phyloP scores from a whole-genome alignment of 2,888 invertebrate species.

The Phorcus lineatus region DNA sequence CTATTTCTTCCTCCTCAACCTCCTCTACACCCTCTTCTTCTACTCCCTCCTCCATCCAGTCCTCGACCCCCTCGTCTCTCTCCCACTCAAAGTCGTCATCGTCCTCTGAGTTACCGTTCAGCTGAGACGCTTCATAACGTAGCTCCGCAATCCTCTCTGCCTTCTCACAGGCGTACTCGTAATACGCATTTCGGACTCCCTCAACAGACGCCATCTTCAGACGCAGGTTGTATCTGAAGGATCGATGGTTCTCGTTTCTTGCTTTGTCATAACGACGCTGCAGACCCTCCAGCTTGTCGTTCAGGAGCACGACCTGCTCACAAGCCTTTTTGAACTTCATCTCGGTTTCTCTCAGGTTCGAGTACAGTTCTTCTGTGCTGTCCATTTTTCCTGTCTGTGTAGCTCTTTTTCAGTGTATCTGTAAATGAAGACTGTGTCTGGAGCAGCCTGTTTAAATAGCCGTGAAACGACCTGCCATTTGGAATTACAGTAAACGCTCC shows the following conservation, averaged over 20 bases:
- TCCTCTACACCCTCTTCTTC: background rate
- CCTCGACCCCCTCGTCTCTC: background rate
- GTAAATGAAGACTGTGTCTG: too few relatives aligned
- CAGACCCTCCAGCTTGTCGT: constrained; percentile 19
- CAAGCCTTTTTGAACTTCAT: constrained; percentile 9
- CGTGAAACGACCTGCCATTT: too few relatives aligned
- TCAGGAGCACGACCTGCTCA: constrained; percentile 18
- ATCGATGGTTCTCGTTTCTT: constrained; percentile 15
- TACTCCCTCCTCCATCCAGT: background rate
- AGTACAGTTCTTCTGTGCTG: background rate
- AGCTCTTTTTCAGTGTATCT: too few relatives aligned
- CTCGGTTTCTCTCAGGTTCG: background rate
- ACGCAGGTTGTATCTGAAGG: constrained; percentile 18
- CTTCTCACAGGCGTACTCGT: constrained; percentile 23
- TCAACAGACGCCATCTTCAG: constrained; percentile 7
- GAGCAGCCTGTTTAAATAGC: too few relatives aligned
- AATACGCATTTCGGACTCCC: constrained; percentile 19
- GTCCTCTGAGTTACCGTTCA: background rate
- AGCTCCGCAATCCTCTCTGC: constrained; percentile 14
- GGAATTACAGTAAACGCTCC: too few relatives aligned
- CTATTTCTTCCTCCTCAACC: background rate
- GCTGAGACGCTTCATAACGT: background rate
- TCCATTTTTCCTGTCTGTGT: too few relatives aligned
- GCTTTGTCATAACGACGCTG: constrained; percentile 16
- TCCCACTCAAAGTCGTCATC: background rate